These are phyloP conservation scores for Epizoanthus illoricatus DNA, from an alignment of 92 coral and sea anemone genomes.

Conservation along the genomic window DNA sequence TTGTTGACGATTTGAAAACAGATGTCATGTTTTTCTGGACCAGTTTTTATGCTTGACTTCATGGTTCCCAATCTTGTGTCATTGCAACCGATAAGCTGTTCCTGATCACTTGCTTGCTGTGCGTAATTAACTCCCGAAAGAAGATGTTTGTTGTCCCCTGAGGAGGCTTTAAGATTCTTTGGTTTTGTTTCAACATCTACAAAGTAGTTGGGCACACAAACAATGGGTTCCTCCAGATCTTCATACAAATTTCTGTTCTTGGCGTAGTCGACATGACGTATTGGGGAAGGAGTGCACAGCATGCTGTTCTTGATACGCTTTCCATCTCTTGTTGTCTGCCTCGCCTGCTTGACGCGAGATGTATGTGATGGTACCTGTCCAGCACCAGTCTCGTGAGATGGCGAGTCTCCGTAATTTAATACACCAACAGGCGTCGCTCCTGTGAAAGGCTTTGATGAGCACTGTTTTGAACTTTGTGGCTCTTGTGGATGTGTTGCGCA, in stretches of 20 bases:
- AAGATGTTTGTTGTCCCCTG: background rate
- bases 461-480: background rate
- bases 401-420: background rate
- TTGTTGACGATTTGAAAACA: background rate
- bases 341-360: background rate
- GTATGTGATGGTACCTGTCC: background rate
- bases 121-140: background rate
- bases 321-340: background rate
- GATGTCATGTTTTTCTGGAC: background rate
- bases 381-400: background rate
- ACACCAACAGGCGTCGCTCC: background rate
- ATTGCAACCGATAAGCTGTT: background rate
- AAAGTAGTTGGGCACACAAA: background rate
- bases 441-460: background rate
- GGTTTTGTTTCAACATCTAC: constrained; percentile 11
- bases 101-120: background rate
- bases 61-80: background rate
- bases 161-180: background rate
- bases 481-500: background rate
- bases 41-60: background rate
- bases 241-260: background rate
- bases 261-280: background rate
- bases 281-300: background rate
- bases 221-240: background rate
- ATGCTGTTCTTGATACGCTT: background rate